Base-by-base conservation (phyloP, 2,113 vertebrate genomes). In the Alethe castanea region DNA sequence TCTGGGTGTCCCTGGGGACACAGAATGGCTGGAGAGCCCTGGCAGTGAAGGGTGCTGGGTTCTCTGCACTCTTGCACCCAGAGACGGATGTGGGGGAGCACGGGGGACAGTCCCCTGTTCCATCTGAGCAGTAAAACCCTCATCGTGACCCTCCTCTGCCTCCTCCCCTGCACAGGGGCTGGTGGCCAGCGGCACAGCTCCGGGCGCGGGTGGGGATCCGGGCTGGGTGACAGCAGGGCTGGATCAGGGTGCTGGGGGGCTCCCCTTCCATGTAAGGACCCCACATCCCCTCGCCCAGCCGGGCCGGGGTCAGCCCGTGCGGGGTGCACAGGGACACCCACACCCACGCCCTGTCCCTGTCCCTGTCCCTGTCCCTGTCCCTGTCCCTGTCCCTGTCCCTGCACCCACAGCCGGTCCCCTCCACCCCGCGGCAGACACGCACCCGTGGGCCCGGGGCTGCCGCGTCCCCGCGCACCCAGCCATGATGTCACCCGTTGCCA, bases 401-500 rank as follows among this genome's bases (percentile, higher is more conserved):
- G 48, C 59, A 29, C 83, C 80, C 83, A 57, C 62, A 38, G 77
- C 66, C 16, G 5, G 78, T 56, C n/a, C 50, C 62, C 36, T 2
- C 45, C 84, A 12, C 93, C 92, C 94, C 23, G 16, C 59, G 88
- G 45, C 86, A 81, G 60, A 65, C 44, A 1, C 1, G 22, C 56
- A 61, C 73, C 81, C 69, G 67, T 38, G 65, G 87, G 92, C 95
- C 90, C 4, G 20, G 61, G 78, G 74, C 81, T 94, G 88, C 81
- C 5, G 26, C 26, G 79, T 91, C 81, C 85, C 94, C 64, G 88
- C 82, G 94, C 74, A 11, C 94, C 94, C 83, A 92, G 85, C 16
- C 93, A 24, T 97, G 96, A 95, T 94, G 91, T 97, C 96, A 97
- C 53, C 52, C 61, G 97, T 98, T 97, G 94, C 97, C 95, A 97